Percentiles rank a stretch among this genome's conserved stretches.
Evolutionary conservation across 1,140 invertebrate genomes (phyloP).

Genomic region (Drosophila serrata): DNA sequence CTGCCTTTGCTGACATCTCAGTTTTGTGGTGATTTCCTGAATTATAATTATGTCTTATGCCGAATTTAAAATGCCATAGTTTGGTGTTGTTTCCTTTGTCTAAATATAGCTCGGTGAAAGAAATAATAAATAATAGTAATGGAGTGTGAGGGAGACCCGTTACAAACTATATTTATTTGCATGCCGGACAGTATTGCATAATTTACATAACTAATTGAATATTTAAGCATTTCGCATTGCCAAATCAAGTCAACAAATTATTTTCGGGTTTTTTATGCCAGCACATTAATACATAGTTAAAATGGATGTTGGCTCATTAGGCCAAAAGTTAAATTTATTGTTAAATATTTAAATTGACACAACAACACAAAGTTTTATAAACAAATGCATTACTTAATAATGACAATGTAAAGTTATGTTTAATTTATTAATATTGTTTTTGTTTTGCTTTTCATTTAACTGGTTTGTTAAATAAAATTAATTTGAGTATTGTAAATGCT

Average conservation of each 20-base stretch:
- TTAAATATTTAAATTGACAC: conserved; percentile 43
- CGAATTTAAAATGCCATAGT: conserved; percentile 48
- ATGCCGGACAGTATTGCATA: conserved; percentile 42
- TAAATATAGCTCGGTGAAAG: conserved; percentile 22
- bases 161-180: conserved; percentile 45
- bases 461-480: not conserved
- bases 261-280: conserved; percentile 7
- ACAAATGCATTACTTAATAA: not conserved
- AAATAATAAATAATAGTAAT: conserved; percentile 40
- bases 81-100: conserved; percentile 12
- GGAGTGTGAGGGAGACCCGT: conserved; percentile 28
- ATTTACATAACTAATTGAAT: conserved; percentile 70
- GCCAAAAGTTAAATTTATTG: conserved; percentile 24
- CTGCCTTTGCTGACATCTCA: conserved; percentile 38
- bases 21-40: conserved; percentile 38
- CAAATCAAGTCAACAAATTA: conserved; percentile 40
- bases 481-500: not conserved
- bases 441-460: too few species aligned
- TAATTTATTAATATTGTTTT: too few species aligned
- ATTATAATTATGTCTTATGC: conserved; percentile 23
- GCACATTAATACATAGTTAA: conserved; percentile 31
- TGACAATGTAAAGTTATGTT: too few species aligned
- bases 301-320: conserved; percentile 27
- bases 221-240: conserved; percentile 56
- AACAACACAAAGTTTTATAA: too few species aligned